A percentile compares a stretch with the other conserved stretches of the same genome.
phyloP scores from a whole-genome alignment of 1,140 invertebrate genomes.

The Tigriopus japonicus region DNA sequence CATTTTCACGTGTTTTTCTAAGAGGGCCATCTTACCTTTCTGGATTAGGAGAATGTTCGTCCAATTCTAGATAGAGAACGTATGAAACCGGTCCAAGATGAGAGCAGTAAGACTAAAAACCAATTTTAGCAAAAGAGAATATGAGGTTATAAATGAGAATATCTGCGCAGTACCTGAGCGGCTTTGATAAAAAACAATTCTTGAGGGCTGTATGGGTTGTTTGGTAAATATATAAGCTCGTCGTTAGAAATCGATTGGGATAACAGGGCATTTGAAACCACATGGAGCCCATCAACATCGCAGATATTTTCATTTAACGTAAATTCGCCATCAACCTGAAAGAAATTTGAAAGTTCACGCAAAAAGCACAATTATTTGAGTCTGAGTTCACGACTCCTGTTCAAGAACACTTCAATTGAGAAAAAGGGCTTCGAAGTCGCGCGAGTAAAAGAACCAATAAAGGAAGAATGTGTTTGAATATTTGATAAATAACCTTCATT shows the following conservation, averaged over 20 bases:
- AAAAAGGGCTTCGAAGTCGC: too few relatives aligned
- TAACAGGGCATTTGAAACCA: not conserved
- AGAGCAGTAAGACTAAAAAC: slow-evolving; percentile 3
- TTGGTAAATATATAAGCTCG: slow-evolving; percentile 1
- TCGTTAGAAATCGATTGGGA: not conserved
- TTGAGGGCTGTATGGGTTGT: slow-evolving; percentile 2
- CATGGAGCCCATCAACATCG: slow-evolving; percentile 7
- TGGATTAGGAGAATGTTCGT: slow-evolving; percentile 9
- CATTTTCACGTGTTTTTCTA: not conserved
- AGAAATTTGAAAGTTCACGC: too few relatives aligned
- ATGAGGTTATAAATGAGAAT: too few relatives aligned
- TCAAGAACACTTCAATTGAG: too few relatives aligned
- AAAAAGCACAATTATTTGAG: too few relatives aligned
- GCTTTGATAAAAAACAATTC: slow-evolving; percentile 8
- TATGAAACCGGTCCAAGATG: slow-evolving; percentile 9
- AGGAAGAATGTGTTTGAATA: too few relatives aligned
- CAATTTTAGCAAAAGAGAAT: too few relatives aligned
- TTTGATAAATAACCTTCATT: too few relatives aligned
- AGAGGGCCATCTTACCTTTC: slow-evolving; percentile 4
- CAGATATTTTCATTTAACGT: slow-evolving; percentile 8
- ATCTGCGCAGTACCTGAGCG: not conserved
- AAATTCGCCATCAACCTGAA: slow-evolving; percentile 1
- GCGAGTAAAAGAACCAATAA: too few relatives aligned
- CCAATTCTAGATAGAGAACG: slow-evolving; percentile 4
- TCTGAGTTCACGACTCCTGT: too few relatives aligned